Percentiles rank a stretch among this genome's conserved stretches.
Conservation (phyloP, 23 tunicate species). For the Styela plicata region DNA sequence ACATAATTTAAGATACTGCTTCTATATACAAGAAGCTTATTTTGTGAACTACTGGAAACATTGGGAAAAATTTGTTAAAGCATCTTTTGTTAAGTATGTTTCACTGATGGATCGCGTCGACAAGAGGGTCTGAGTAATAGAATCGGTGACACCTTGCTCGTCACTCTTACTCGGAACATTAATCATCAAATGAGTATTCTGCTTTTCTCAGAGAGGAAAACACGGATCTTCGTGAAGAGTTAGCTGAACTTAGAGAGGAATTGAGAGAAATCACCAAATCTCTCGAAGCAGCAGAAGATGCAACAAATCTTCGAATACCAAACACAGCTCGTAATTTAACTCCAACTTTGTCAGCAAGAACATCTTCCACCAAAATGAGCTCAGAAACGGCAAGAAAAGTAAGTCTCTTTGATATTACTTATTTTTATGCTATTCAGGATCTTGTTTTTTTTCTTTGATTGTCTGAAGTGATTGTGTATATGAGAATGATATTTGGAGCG, state of each 20-base stretch:
- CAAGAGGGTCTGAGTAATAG: too few species aligned
- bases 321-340: background rate
- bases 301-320: background rate
- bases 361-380: slow-evolving; percentile 1
- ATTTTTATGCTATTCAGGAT: background rate
- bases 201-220: slow-evolving; percentile 76
- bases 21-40: too few species aligned
- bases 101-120: too few species aligned
- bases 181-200: too few species aligned
- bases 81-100: too few species aligned
- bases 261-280: slow-evolving; percentile 28
- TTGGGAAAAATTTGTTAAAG: too few species aligned
- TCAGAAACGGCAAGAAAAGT: slow-evolving; percentile 26
- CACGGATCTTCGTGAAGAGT: slow-evolving; percentile 49
- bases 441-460: background rate
- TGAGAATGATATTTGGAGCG: too few species aligned
- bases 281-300: slow-evolving; percentile 15
- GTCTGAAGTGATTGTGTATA: background rate
- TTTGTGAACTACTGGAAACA: too few species aligned
- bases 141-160: too few species aligned
- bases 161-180: too few species aligned
- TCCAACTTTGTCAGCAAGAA: background rate
- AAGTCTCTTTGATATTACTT: background rate
- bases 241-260: slow-evolving; percentile 52
- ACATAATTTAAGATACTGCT: too few species aligned